These are phyloP conservation scores for Eristalis pertinax DNA, from an alignment of 2,888 invertebrate genomes.

Conservation along the genomic window DNA sequence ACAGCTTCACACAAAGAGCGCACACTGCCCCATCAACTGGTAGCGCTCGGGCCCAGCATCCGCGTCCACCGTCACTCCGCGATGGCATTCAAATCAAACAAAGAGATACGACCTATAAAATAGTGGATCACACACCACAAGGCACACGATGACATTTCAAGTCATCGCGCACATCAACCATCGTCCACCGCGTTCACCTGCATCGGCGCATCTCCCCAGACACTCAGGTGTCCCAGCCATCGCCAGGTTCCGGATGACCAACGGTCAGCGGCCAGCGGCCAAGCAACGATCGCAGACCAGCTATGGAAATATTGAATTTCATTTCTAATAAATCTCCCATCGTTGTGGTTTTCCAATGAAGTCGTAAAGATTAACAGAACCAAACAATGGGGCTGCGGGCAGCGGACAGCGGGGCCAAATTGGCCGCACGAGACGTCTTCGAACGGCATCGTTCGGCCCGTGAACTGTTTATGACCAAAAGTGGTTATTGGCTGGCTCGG, in stretches of 20 bases:
- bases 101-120: slow-evolving; percentile 59
- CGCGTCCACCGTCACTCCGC: slow-evolving; percentile 14
- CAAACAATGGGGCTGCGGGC: slow-evolving; percentile 1
- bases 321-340: slow-evolving; percentile 72
- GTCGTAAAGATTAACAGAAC: slow-evolving; percentile 69
- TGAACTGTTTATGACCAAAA: slow-evolving; percentile 67
- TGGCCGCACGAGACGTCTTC: slow-evolving; percentile 11
- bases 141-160: slow-evolving; percentile 62
- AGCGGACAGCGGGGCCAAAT: slow-evolving; percentile 16
- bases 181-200: slow-evolving; percentile 24
- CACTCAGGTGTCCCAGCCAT: slow-evolving; percentile 8
- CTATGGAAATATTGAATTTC: slow-evolving; percentile 72
- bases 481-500: slow-evolving; percentile 55
- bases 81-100: slow-evolving; percentile 38
- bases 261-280: no score
- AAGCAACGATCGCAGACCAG: slow-evolving; percentile 24
- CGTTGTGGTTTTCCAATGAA: slow-evolving; percentile 70
- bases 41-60: slow-evolving; percentile 35
- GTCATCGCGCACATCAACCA: slow-evolving; percentile 44
- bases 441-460: slow-evolving; percentile 12
- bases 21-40: slow-evolving; percentile 41
- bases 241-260: slow-evolving; percentile 5
- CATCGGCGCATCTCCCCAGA: slow-evolving; percentile 11
- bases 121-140: slow-evolving; percentile 52
- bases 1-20: slow-evolving; percentile 55